Evolutionary conservation across 2,113 vertebrate genomes (phyloP), one percentile per base, ranked within the genome.

Genomic region (Podilymbus podiceps): DNA sequence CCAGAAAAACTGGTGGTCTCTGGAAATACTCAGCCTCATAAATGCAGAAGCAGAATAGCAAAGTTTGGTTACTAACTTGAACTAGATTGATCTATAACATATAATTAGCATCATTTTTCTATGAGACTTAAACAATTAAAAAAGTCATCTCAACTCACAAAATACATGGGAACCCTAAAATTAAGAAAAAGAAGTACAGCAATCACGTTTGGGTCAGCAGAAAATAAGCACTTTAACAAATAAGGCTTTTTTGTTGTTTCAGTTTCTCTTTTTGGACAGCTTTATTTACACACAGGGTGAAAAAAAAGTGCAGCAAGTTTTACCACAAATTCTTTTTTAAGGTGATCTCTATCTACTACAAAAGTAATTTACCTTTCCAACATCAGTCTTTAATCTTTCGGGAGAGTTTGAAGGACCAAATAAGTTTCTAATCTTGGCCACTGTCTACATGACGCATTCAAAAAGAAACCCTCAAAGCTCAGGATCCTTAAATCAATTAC

Each of bases 321-420:
- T 46, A 90, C 30, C 44, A 72, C 35, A 73, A 82, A 23, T 2
- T 0, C 0, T 42, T 85, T 96, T 96, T 89, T 91, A 82, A 79
- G 84, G 73, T 79, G 83, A 87, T 95, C 49, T 58, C 71, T 90
- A 72, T 89, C 76, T 82, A 79, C 38, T 73, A 66, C 74, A 69
- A 42, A 92, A 92, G 60, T 63, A 93, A 91, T 88, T 85, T 85
- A 82, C 77, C 64, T 89, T 89, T 85, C 53, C 38, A 46, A 64
- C 94, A 89, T 82, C 73, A 40, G 69, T 81, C 86, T 89, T 89
- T 47, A 94, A 89, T 89, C 83, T 92, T 95, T 81, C 2, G 11
- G 42, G 50, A 87, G 59, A 87, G 46, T 85, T 30, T 91, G 82
- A 85, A 95, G 55, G 84, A 79, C 80, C 46, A 69, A 72, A 16